Percentiles rank a stretch among this genome's conserved stretches.
Evolutionary conservation across 2,797 vertebrate species (phyloP).

Genomic region (Sebastes dallii): DNA sequence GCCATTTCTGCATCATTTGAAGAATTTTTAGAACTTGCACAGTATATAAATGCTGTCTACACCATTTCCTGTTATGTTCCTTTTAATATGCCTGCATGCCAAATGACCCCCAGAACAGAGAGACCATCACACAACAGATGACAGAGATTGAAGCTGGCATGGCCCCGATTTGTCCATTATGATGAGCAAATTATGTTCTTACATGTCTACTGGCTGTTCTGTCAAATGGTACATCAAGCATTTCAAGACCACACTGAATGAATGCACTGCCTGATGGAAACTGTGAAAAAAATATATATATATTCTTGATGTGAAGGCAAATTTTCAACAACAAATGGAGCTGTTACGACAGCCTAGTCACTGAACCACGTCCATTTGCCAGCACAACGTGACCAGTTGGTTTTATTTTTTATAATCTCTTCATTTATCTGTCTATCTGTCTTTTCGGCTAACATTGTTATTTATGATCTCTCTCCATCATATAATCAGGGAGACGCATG

Average conservation of each 20-base stretch:
- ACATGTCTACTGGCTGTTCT: conserved; percentile 76
- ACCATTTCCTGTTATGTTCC: conserved; percentile 42
- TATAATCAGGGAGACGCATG: conserved; percentile 21
- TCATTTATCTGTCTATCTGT: not conserved
- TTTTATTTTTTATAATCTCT: not conserved
- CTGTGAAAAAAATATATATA: not conserved
- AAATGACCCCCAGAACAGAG: conserved; percentile 68
- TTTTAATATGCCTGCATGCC: conserved; percentile 48
- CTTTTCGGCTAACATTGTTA: not conserved
- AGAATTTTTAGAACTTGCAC: conserved; percentile 24
- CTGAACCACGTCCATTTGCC: not conserved
- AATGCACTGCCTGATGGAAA: conserved; percentile 23
- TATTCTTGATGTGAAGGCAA: conserved; percentile 1
- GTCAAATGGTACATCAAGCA: conserved; percentile 68
- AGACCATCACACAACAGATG: conserved; percentile 60
- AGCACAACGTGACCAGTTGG: not conserved
- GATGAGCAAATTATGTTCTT: conserved; percentile 77
- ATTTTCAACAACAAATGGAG: conserved; percentile 19
- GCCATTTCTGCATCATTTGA: conserved; percentile 28
- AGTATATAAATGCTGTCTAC: conserved; percentile 18
- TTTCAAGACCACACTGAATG: conserved; percentile 54
- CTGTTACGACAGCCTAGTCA: not conserved
- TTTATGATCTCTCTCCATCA: conserved; percentile 14
- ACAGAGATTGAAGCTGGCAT: conserved; percentile 75
- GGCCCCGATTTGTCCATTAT: conserved; percentile 77